Conservation (phyloP, 2,797 vertebrate species). For the Aythya fuligula region DNA sequence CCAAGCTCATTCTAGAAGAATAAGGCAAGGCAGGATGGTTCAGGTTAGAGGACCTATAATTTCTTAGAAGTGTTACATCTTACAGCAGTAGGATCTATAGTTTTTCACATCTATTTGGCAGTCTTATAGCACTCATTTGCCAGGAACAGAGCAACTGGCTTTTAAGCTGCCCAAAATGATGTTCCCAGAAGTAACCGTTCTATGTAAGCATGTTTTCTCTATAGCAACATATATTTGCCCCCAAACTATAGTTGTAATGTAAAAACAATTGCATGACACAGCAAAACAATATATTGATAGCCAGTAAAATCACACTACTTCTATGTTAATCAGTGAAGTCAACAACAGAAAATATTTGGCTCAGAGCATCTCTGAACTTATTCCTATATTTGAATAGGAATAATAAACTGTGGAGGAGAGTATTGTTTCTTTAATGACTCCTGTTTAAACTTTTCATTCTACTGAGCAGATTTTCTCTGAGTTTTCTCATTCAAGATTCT, state of each 20-base stretch:
- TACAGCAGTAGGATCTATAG: neutral
- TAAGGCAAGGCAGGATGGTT: neutral
- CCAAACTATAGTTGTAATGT: neutral
- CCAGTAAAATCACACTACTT: neutral
- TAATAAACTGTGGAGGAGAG: neutral
- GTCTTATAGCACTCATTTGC: neutral
- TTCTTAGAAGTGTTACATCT: neutral
- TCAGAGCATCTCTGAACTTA: neutral
- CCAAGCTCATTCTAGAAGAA: neutral
- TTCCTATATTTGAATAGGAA: neutral
- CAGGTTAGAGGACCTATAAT: neutral
- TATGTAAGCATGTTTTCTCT: neutral
- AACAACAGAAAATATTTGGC: neutral
- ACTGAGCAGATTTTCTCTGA: neutral
- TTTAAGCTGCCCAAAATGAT: neutral
- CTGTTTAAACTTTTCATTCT: neutral
- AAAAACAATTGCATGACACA: neutral
- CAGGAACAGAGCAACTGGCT: neutral
- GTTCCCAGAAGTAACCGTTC: neutral
- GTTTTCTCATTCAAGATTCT: neutral
- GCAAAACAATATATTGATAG: neutral
- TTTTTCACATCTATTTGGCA: neutral
- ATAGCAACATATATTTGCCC: neutral
- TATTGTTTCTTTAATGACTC: neutral
- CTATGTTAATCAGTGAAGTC: neutral